Evolutionary conservation across 2,888 invertebrate genomes (phyloP).

Genomic region (Acleris cristana): DNA sequence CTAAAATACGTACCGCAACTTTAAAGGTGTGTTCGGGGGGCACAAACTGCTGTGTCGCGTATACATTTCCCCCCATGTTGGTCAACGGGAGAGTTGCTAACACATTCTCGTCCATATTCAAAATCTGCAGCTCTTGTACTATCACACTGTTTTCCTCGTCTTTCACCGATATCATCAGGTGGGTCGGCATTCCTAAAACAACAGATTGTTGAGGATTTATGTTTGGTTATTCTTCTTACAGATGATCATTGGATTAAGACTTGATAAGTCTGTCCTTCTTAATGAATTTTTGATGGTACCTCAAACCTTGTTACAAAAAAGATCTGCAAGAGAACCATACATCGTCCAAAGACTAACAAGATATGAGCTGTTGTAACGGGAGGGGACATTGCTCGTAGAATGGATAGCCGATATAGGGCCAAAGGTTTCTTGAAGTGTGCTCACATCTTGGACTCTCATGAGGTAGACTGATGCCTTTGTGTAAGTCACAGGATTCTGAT

Average conservation of each 20-base stretch:
- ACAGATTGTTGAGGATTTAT: neutral
- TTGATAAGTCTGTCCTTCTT: too few species aligned
- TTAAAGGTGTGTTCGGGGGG: constrained; percentile 21
- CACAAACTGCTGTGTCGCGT: constrained; percentile 21
- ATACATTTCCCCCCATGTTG: constrained; percentile 4
- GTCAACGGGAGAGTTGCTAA: constrained; percentile 8
- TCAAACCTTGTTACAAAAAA: too few species aligned
- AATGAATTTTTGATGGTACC: too few species aligned
- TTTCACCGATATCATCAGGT: constrained; percentile 19
- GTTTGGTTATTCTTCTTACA: neutral
- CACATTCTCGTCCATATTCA: constrained; percentile 20
- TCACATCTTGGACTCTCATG: too few species aligned
- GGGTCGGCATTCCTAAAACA: constrained; percentile 8
- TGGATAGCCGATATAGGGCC: too few species aligned
- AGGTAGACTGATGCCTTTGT: too few species aligned
- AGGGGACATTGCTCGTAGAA: too few species aligned
- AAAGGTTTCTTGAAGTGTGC: too few species aligned
- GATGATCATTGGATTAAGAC: neutral
- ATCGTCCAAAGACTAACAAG: too few species aligned
- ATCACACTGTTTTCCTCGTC: constrained; percentile 15
- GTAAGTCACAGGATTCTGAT: too few species aligned
- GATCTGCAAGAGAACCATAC: too few species aligned
- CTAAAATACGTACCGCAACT: constrained; percentile 27
- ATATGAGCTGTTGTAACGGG: too few species aligned
- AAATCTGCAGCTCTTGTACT: constrained; percentile 12